Evolutionary conservation across 2,797 vertebrate species (phyloP).

Genomic region (Fistularia tabacaria): DNA sequence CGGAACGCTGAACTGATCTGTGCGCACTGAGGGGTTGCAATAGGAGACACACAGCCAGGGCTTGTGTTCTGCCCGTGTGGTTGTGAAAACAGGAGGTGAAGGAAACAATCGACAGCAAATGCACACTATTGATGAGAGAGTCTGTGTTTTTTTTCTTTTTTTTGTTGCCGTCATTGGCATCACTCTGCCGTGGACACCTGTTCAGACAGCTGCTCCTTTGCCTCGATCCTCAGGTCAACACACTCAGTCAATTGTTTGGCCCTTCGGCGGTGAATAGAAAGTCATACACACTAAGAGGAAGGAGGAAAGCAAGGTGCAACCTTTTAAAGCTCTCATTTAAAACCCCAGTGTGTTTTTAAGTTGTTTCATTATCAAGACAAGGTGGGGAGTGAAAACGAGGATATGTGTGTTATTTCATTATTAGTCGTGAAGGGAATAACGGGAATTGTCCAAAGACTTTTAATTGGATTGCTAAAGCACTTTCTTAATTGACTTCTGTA

Average conservation of each 20-base stretch:
- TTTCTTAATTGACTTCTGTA: conserved; percentile 79
- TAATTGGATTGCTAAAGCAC: conserved; percentile 82
- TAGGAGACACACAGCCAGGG: conserved; percentile 43
- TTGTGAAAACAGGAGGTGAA: conserved; percentile 44
- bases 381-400: conserved; percentile 40
- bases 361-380: conserved; percentile 75
- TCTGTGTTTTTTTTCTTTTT: conserved; percentile 44
- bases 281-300: conserved; percentile 21
- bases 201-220: conserved; percentile 39
- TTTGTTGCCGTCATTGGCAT: conserved; percentile 43
- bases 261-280: conserved; percentile 25
- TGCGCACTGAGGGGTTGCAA: conserved; percentile 42
- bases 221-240: conserved; percentile 36
- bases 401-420: conserved; percentile 67
- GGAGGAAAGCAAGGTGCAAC: conserved; percentile 47
- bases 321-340: conserved; percentile 73
- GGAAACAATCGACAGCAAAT: conserved; percentile 30
- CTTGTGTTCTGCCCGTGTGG: conserved; percentile 53
- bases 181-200: conserved; percentile 32
- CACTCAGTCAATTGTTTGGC: conserved; percentile 33
- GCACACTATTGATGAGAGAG: conserved; percentile 38
- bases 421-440: conserved; percentile 52
- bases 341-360: conserved; percentile 73
- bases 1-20: conserved; percentile 63
- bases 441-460: conserved; percentile 82